These are phyloP conservation scores for Drosophila cognata DNA, from an alignment of 2,888 invertebrate genomes.

Conservation along the genomic window DNA sequence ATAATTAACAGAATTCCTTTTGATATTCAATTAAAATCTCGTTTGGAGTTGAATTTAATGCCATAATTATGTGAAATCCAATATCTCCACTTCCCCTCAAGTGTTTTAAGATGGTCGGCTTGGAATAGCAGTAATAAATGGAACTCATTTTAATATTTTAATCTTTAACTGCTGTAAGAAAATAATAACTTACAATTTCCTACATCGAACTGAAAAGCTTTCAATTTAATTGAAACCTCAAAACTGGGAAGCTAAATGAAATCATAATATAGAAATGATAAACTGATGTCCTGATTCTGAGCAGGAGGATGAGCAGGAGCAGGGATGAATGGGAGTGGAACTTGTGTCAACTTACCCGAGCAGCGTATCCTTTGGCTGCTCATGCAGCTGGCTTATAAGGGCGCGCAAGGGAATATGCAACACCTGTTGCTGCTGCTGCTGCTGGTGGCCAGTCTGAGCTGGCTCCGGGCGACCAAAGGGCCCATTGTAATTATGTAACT, in stretches of 20 bases:
- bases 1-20: neutral
- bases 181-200: neutral
- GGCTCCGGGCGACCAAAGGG: slow-evolving; percentile 52
- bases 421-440: slow-evolving; percentile 66
- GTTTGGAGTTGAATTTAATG: too few relatives aligned
- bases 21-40: neutral
- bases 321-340: neutral
- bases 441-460: neutral
- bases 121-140: neutral
- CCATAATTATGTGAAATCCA: too few relatives aligned
- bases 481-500: slow-evolving; percentile 51
- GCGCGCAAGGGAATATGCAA: slow-evolving; percentile 78
- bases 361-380: slow-evolving; percentile 65
- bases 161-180: neutral
- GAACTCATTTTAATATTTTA: neutral
- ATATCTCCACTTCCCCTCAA: neutral
- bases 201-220: neutral
- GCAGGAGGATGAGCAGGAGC: neutral
- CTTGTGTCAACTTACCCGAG: slow-evolving; percentile 63
- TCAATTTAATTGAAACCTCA: neutral
- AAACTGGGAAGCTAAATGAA: neutral
- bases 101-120: neutral
- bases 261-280: neutral
- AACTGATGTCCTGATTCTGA: neutral
- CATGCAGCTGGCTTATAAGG: slow-evolving; percentile 70